Base-by-base conservation (phyloP, 2,113 vertebrate genomes). In the Hippocampus barbouri region DNA sequence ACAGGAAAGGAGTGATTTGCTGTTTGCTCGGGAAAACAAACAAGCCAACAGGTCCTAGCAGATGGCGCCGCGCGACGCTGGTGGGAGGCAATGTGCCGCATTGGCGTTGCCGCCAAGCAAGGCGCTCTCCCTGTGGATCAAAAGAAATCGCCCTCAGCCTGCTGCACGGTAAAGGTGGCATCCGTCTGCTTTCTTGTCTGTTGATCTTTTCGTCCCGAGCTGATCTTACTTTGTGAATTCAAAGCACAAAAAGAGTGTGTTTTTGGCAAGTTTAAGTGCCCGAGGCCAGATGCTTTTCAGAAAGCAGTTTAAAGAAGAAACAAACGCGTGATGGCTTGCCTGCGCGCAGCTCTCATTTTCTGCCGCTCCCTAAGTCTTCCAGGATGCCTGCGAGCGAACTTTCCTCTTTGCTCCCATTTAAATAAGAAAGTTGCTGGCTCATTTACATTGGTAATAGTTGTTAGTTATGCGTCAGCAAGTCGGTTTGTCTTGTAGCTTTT, bases 1-100 rank as follows among this genome's bases (percentile, higher is more conserved):
- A 95, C 94, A 96, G 95, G 95, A 96, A 92, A 97, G 93, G 91
- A 95, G 92, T 96, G 94, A 94, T 98, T 98, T 97, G 94, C 95
- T 96, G 96, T 97, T 97, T 95, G 95, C 93, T 94, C 94, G 92
- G 92, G 94, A 97, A 97, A 98, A 97, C 95, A 98, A 98, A 97
- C 94, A 97, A 92, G 94, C 93, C 94, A 97, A 97, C 96, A 96
- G 95, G 96, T 97, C 94, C 92, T 93, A 93, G 94, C 96, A 98
- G 96, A 98, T 97, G 96, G 96, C 86, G 92, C 92, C 87, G 91
- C 77, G 76, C 73, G 66, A 70, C 91, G 93, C 94, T 94, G 93
- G 93, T 94, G 93, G 94, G 94, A 93, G 81, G 90, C 86, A 86
- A 83, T 61, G 83, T 76, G 83, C 83, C 76, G 87, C 85, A 72